These are phyloP conservation scores for Orthonevra nobilis DNA, from an alignment of 2,888 invertebrate genomes.

Conservation along the genomic window DNA sequence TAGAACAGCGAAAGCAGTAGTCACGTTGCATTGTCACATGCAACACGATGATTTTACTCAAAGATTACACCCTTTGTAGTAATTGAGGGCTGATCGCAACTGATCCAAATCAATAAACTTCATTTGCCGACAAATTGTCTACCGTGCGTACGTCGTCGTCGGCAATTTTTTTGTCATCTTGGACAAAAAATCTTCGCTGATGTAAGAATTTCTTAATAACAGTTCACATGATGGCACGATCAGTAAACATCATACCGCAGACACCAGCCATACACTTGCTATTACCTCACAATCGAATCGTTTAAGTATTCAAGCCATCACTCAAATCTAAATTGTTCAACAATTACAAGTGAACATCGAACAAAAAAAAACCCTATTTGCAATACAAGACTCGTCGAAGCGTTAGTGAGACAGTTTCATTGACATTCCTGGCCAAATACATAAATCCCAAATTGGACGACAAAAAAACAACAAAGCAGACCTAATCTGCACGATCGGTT, in stretches of 20 bases:
- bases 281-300: constrained; percentile 41
- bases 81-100: too few species aligned
- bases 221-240: constrained; percentile 19
- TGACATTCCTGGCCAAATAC: constrained; percentile 25
- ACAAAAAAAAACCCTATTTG: neutral
- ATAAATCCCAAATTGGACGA: neutral
- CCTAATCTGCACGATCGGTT: constrained; percentile 14
- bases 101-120: too few species aligned
- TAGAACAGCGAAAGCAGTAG: too few species aligned
- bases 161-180: constrained; percentile 15
- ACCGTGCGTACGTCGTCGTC: constrained; percentile 8
- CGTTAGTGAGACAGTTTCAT: constrained; percentile 9
- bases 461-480: too few species aligned
- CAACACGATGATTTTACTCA: too few species aligned
- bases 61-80: too few species aligned
- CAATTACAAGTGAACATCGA: constrained; percentile 19
- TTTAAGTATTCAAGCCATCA: constrained; percentile 41
- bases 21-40: too few species aligned
- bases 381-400: constrained; percentile 23
- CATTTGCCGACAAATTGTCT: too few species aligned
- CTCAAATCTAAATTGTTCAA: constrained; percentile 50
- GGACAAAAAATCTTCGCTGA: constrained; percentile 14
- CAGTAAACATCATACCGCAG: constrained; percentile 47
- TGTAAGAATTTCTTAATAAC: constrained; percentile 18
- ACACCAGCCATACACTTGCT: constrained; percentile 24